Percentiles rank a stretch among this genome's conserved stretches.
These are phyloP conservation scores for Phaenicophaeus curvirostris DNA, from an alignment of 2,797 vertebrate genomes.

Conservation along the genomic window DNA sequence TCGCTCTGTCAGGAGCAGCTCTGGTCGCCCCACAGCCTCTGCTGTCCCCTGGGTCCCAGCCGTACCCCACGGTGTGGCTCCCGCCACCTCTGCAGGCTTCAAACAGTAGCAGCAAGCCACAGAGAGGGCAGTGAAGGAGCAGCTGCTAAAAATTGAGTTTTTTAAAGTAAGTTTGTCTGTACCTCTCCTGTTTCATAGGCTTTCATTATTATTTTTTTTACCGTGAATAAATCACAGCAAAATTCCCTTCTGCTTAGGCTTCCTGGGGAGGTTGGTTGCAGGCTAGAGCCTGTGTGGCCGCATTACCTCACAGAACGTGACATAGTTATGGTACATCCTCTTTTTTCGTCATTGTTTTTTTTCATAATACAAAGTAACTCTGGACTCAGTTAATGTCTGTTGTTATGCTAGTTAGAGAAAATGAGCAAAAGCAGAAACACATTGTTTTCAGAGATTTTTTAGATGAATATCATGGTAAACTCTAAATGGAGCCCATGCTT, in stretches of 20 bases:
- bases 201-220: constrained; percentile 42
- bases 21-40: neutral
- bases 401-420: neutral
- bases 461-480: neutral
- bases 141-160: constrained; percentile 12
- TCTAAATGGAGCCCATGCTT: neutral
- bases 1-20: neutral
- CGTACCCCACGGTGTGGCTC: accelerated
- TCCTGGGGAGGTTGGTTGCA: neutral
- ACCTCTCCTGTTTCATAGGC: constrained; percentile 41
- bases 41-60: accelerated
- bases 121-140: constrained; percentile 38
- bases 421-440: neutral
- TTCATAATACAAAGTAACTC: neutral
- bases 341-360: neutral
- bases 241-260: neutral
- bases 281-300: neutral
- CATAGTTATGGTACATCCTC: neutral
- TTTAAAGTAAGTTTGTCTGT: neutral
- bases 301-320: neutral
- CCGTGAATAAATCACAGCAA: constrained; percentile 6
- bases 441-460: neutral
- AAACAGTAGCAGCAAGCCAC: neutral
- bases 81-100: neutral
- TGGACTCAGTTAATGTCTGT: neutral